Evolutionary conservation across 2,888 invertebrate genomes (phyloP), one percentile per base, ranked within the genome.

Genomic region (Protula sp.): DNA sequence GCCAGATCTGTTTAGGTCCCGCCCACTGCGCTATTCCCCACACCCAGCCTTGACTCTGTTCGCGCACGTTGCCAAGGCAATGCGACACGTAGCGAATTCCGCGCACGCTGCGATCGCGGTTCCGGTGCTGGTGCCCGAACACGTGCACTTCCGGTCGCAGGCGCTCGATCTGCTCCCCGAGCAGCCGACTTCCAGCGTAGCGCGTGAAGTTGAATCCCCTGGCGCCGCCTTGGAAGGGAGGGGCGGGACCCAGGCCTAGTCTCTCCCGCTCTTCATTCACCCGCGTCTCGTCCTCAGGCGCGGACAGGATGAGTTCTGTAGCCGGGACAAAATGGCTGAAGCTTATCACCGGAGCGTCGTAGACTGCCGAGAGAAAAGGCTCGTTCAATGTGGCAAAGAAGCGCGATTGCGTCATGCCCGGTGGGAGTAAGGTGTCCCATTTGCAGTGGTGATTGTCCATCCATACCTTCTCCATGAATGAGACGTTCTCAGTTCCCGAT

Each of bases 11-110:
- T 38, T 64, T 64, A 19, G 64, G 64, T 1, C 64, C 64, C 9
- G 47, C 22, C 64, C 64, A 64, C 3, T 54, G 31, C 5, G 38
- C n/a, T 55, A 87, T 84, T n/a, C 84, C 85, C 59, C 89, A 74
- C 2, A 84, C 80, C 72, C 87, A 86, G 67, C 86, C 70, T 19
- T 65, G 60, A 5, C 55, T 57, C 55, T 62, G 57, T 28, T 70
- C 69, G 26, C 30, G 24, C 5, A 48, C 56, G 29, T 64, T 59
- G 14, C 69, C 70, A 47, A 70, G 54, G 55, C 70, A 70, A 56
- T 70, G 70, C 3, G 69, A 67, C 2, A 70, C 60, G 31, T 70
- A 70, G 2, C 65, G 57, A 19, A 70, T 60, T 2, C 69, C 67
- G 29, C 67, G 66, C 2, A 70, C 62, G 2, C 52, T 48, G 2